Evolutionary conservation across 2,113 vertebrate species (phyloP).

Genomic region (Eubucco bourcierii): DNA sequence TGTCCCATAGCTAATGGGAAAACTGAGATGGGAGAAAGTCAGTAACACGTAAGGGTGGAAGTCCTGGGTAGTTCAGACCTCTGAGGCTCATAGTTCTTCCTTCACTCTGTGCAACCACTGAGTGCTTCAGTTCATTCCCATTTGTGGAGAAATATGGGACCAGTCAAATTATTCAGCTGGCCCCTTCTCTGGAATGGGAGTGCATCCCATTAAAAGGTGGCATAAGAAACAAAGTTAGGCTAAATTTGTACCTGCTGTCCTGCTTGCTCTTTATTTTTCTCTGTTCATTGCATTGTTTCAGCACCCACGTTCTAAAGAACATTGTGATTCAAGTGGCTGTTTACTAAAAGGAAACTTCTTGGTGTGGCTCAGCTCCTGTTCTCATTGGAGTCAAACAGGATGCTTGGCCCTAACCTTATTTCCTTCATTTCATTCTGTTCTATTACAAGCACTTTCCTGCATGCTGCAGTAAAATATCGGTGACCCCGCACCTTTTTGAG

Average conservation of each 20-base stretch:
- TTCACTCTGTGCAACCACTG: not conserved
- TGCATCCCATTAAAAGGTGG: not conserved
- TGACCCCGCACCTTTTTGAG: conserved; percentile 19
- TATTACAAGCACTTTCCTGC: conserved; percentile 76
- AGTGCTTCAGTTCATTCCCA: not conserved
- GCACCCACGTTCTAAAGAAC: not conserved
- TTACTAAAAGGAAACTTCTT: conserved; percentile 36
- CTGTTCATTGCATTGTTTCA: not conserved
- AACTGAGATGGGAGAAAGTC: not conserved
- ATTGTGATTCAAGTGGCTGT: not conserved
- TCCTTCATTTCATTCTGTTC: conserved; percentile 80
- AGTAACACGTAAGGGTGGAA: not conserved
- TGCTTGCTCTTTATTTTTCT: not conserved
- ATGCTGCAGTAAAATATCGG: conserved; percentile 70
- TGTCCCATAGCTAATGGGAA: not conserved
- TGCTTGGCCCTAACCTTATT: conserved; percentile 73
- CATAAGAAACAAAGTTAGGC: not conserved
- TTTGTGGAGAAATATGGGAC: not conserved
- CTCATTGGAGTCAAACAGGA: conserved; percentile 73
- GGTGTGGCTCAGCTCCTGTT: conserved; percentile 33
- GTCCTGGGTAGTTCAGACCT: not conserved
- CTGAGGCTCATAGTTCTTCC: not conserved
- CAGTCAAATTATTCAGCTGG: not conserved
- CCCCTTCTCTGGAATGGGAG: not conserved
- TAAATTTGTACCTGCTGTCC: not conserved